Evolutionary conservation across 2,113 vertebrate genomes (phyloP).

Genomic region (Mirounga angustirostris): DNA sequence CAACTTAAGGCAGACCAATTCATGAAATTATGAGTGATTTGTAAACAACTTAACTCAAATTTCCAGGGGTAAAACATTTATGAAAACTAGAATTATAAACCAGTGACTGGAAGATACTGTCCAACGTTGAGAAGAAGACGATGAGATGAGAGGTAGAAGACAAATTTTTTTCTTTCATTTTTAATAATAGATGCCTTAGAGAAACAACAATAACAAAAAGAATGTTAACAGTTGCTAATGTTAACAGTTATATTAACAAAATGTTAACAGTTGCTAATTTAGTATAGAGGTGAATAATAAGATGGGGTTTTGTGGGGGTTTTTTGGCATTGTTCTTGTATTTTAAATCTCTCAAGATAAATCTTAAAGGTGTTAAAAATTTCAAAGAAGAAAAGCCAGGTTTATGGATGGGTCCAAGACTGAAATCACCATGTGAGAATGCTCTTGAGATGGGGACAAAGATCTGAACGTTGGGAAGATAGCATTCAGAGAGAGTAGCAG

Average conservation of each 20-base stretch:
- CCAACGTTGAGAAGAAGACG: not conserved
- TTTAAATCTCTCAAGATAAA: not conserved
- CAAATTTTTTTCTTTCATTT: not conserved
- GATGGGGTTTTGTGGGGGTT: not conserved
- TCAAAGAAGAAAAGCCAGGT: not conserved
- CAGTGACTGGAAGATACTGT: not conserved
- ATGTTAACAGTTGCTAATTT: not conserved
- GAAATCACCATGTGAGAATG: not conserved
- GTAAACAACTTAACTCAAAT: not conserved
- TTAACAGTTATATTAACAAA: not conserved
- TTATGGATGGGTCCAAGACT: not conserved
- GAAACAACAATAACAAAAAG: not conserved
- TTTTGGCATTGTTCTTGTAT: not conserved
- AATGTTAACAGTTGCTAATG: not conserved
- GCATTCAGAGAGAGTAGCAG: not conserved
- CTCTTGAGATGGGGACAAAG: not conserved
- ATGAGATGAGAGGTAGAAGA: not conserved
- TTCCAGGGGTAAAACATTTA: not conserved
- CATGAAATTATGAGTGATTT: not conserved
- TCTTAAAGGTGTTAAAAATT: not conserved
- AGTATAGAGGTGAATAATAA: not conserved
- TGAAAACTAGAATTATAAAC: not conserved
- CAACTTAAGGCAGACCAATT: not conserved
- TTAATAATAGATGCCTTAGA: constrained; percentile 6
- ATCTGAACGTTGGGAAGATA: not conserved